A percentile compares a stretch with the other conserved stretches of the same genome.
phyloP scores from a whole-genome alignment of 2,888 invertebrate genomes.

The Fabriciana adippe region DNA sequence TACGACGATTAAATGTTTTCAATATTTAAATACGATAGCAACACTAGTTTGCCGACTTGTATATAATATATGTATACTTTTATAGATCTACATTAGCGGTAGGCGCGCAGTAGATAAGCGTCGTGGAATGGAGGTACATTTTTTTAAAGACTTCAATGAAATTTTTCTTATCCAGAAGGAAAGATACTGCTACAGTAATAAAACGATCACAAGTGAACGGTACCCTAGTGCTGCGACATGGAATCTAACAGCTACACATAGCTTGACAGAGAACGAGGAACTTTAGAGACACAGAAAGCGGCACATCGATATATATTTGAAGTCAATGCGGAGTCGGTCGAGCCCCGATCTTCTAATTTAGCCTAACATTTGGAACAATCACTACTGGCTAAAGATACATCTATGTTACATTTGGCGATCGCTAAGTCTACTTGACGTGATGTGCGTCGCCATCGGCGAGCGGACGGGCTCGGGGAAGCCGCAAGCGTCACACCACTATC shows the following conservation, averaged over 20 bases:
- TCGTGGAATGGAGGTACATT: conserved; percentile 11
- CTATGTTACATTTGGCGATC: conserved; percentile 80
- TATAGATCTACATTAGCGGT: conserved; percentile 14
- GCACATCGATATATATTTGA: conserved; percentile 35
- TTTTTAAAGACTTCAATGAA: conserved; percentile 3
- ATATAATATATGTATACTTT: conserved; percentile 19
- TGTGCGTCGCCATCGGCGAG: conserved; percentile 9
- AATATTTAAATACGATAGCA: conserved; percentile 30
- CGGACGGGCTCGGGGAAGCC: conserved; percentile 40
- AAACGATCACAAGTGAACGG: conserved; percentile 18
- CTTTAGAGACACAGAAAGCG: conserved; percentile 40
- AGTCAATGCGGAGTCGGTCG: conserved; percentile 54
- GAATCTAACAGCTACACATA: conserved; percentile 37
- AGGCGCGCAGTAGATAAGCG: conserved; percentile 15
- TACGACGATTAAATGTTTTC: conserved; percentile 37
- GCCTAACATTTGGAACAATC: conserved; percentile 81
- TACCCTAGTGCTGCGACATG: conserved; percentile 23
- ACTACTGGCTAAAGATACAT: conserved; percentile 79
- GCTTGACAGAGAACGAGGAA: conserved; percentile 38
- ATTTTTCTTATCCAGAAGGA: conserved; percentile 1
- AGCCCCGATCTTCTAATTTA: conserved; percentile 69
- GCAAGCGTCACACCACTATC: conserved; percentile 60
- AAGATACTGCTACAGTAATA: conserved; percentile 1
- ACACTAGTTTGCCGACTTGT: conserved; percentile 34
- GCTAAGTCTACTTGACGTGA: conserved; percentile 69